Base-by-base conservation (phyloP, 2,797 vertebrate species). In the Hybognathus amarus region DNA sequence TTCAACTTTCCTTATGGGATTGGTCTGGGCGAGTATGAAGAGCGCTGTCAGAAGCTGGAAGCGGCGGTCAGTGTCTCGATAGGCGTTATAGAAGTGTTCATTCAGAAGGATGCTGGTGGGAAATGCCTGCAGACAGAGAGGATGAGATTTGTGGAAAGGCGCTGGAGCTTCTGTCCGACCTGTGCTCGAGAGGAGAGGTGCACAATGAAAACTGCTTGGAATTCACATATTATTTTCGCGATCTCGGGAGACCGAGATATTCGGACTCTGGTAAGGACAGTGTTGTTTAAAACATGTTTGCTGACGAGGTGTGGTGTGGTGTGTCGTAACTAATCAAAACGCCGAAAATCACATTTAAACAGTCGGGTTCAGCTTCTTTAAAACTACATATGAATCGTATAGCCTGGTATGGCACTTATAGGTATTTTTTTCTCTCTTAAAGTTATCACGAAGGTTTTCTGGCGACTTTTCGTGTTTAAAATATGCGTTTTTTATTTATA, bases 111-210 rank as follows among this genome's bases (percentile, higher is more conserved):
- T 99, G 98, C 96, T 97, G 96, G 93, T 95, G 96, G 97, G 97
- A 97, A 95, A 99, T 99, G 98, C 96, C 96, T 96, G 96, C 95
- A 95, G 97, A 96, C 97, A 96, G 95, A 96, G 97, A 98, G 96
- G 96, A 97, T 95, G 96, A 97, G 96, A 97, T 98, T 94, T 99
- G 98, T 97, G 96, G 96, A 95, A 98, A 96, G 94, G 98, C 98
- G 90, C 96, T 98, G 92, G 96, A 96, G 94, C 96, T 99, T 91
- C 94, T 99, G 91, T 96, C 96, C 86, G 97, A 98, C 93, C 97
- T 99, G 87, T 99, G 98, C 90, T 96, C 96, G 90, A 97, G 94
- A 80, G 97, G 97, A 90, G 96, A 97, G 92, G 96, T 99, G 92
- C 96, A 98, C 86, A 96, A 96, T 93, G 97, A 98, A 85, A 95